These are phyloP conservation scores for Drosophila colorata DNA, from an alignment of 2,888 invertebrate genomes.

Conservation along the genomic window DNA sequence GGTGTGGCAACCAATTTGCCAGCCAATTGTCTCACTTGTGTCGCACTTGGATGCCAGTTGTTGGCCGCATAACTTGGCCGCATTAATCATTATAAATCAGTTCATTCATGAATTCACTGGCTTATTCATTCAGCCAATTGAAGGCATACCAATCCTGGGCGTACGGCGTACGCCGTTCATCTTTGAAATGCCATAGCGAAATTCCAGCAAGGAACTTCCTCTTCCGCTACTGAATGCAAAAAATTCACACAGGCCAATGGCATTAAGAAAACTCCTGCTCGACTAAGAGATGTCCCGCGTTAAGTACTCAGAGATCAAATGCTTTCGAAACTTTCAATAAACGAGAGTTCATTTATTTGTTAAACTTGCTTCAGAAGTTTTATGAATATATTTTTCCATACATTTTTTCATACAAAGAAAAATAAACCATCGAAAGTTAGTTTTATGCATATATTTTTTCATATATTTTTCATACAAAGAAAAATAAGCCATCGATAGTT, in stretches of 20 bases:
- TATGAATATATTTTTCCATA: too few relatives aligned
- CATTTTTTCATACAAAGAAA: too few relatives aligned
- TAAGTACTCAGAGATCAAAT: too few relatives aligned
- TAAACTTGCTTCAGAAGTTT: too few relatives aligned
- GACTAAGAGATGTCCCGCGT: conserved; percentile 3
- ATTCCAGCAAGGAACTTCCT: conserved; percentile 67
- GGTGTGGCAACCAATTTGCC: conserved; percentile 25
- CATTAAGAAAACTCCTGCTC: neutral
- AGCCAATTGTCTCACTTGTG: neutral
- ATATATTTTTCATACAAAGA: too few relatives aligned
- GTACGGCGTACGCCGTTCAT: conserved; percentile 29
- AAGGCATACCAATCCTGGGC: conserved; percentile 27
- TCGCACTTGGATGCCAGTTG: conserved; percentile 16
- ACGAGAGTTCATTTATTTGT: too few relatives aligned
- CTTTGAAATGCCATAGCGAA: conserved; percentile 63
- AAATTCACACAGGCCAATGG: conserved; percentile 14
- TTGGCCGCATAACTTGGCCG: conserved; percentile 60
- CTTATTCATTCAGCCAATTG: conserved; percentile 32
- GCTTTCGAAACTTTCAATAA: too few relatives aligned
- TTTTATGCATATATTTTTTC: too few relatives aligned
- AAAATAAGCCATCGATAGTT: too few relatives aligned
- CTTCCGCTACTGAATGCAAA: conserved; percentile 53
- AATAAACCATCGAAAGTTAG: too few relatives aligned
- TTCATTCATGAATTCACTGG: conserved; percentile 57
- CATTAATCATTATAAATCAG: conserved; percentile 80